Percentiles rank a stretch among this genome's conserved stretches.
These are phyloP conservation scores for Chunga burmeisteri DNA, from an alignment of 2,113 vertebrate genomes.

Conservation along the genomic window DNA sequence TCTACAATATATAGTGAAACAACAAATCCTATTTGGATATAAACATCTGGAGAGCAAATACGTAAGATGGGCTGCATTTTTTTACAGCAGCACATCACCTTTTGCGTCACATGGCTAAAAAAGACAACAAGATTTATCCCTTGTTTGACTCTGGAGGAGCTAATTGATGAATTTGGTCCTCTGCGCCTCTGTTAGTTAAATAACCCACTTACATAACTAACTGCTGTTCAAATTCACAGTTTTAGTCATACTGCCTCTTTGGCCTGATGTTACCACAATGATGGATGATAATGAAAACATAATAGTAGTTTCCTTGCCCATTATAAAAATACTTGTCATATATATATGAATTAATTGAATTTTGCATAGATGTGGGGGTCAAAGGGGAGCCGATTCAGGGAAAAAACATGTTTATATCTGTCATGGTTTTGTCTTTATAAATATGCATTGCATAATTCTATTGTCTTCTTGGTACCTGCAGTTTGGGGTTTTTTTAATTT, in stretches of 20 bases:
- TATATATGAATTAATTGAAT: constrained; percentile 5
- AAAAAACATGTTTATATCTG: not conserved
- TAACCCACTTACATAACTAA: constrained; percentile 28
- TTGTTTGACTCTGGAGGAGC: not conserved
- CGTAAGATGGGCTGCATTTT: not conserved
- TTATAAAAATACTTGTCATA: constrained; percentile 20
- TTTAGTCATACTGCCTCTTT: constrained; percentile 10
- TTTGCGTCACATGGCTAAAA: not conserved
- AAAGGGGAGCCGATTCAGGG: not conserved
- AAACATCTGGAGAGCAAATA: not conserved
- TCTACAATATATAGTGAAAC: not conserved
- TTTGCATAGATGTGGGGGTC: not conserved
- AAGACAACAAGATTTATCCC: not conserved
- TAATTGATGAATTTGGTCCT: not conserved
- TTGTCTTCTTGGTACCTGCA: not conserved
- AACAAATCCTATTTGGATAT: not conserved
- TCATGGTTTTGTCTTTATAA: constrained; percentile 1
- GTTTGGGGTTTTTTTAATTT: not conserved
- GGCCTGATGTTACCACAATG: not conserved
- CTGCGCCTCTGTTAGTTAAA: constrained; percentile 6
- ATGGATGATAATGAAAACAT: not conserved
- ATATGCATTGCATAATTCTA: not conserved
- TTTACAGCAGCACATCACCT: not conserved
- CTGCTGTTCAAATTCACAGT: not conserved
- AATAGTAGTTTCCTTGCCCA: not conserved